Percentiles rank a stretch among this genome's conserved stretches.
Evolutionary conservation across 1,140 invertebrate genomes (phyloP).

Genomic region (Panagrolaimus sp.): DNA sequence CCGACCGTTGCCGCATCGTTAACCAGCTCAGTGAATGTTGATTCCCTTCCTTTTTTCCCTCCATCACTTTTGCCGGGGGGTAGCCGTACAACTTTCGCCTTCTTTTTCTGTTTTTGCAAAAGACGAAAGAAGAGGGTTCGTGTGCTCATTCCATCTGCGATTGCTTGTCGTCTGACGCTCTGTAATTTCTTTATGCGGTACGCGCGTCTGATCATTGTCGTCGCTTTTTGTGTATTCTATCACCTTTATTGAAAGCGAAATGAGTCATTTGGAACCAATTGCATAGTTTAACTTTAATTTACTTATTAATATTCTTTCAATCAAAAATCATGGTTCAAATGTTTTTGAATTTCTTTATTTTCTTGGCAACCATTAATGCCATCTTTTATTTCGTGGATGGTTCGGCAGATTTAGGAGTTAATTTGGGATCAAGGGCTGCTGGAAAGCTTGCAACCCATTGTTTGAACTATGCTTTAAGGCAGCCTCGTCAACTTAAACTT

Average conservation of each 20-base stretch:
- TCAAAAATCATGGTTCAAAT: too few species aligned
- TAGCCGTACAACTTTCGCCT: slow-evolving; percentile 10
- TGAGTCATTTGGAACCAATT: not conserved
- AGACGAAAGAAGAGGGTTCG: not conserved
- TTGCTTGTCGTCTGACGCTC: not conserved
- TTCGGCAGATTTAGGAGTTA: slow-evolving; percentile 16
- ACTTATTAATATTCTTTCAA: too few species aligned
- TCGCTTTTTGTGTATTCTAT: slow-evolving; percentile 8
- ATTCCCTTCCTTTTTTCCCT: slow-evolving; percentile 13
- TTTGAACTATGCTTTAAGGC: slow-evolving; percentile 22
- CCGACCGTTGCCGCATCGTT: not conserved
- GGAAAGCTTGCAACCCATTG: slow-evolving; percentile 26
- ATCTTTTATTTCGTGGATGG: too few species aligned
- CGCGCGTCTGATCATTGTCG: slow-evolving; percentile 5
- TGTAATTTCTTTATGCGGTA: not conserved
- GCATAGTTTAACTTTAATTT: too few species aligned
- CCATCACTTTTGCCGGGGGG: slow-evolving; percentile 2
- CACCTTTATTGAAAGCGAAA: slow-evolving; percentile 11
- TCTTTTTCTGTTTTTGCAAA: not conserved
- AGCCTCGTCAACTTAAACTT: slow-evolving; percentile 26
- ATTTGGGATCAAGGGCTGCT: slow-evolving; percentile 22
- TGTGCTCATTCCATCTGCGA: not conserved
- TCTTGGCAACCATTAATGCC: too few species aligned
- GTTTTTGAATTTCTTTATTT: too few species aligned
- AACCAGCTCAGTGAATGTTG: slow-evolving; percentile 15